Evolutionary conservation across 2,797 vertebrate species (phyloP), one percentile per base, ranked within the genome.

Genomic region (Chelon auratus): DNA sequence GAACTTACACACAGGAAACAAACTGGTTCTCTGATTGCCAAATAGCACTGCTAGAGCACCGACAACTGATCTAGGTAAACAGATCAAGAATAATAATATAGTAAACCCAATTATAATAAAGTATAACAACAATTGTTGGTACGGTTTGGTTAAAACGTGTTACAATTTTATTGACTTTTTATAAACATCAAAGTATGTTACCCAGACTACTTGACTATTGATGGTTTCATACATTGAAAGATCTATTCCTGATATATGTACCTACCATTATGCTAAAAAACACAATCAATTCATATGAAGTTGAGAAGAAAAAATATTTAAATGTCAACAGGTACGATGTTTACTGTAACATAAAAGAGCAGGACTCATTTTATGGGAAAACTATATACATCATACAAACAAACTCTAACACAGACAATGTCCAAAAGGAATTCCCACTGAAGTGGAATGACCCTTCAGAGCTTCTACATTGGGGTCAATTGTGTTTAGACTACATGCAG

Each of bases 401-500:
- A 36, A 24, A 52, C 14, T 45, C 43, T 10, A 40, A 40, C 9
- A 40, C 2, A 10, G 18, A 48, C n/a, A 30, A 24, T 13, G 33
- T 62, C 26, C 22, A 9, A 18, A 47, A 47, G n/a, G 9, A 10
- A 48, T 11, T 48, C 48, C 22, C 20, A 22, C 48, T 48, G 6
- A 11, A 18, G 24, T 55, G 15, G 13, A 36, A 18, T 55, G 53
- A 55, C 53, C 53, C 26, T 33, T 33, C 14, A 9, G 15, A 13
- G 26, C n/a, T 2, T 33, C 22, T 40, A n/a, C 9, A 53, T 17
- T 50, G 14, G 37, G 18, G 47, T 66, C 1, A 14, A 2, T 12
- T 57, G 24, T 43, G 15, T 81, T 63, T 43, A 12, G 58, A 24
- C 22, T 47, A 37, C 26, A 50, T 65, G 26, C 4, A 26, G 12